phyloP scores from a whole-genome alignment of 2,113 vertebrate genomes.

The Chloropsis hardwickii region DNA sequence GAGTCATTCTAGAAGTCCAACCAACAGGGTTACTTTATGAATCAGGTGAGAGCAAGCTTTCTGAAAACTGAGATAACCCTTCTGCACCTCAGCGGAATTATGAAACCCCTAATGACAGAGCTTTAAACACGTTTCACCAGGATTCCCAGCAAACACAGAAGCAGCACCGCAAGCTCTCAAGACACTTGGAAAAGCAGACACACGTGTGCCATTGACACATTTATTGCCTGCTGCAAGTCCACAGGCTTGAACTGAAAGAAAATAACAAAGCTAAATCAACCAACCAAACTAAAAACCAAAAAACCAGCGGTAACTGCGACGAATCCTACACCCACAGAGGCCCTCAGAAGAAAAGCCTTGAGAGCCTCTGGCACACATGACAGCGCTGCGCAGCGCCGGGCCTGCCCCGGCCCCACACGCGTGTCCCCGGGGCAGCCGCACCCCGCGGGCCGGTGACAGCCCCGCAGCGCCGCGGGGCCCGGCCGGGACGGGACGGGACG shows the following conservation, averaged over 20 bases:
- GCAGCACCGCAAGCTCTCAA: background rate
- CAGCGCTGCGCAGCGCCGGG: accelerated
- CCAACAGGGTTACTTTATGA: background rate
- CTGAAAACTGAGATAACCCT: background rate
- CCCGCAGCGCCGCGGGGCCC: background rate
- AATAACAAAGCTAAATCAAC: background rate
- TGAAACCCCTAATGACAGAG: accelerated
- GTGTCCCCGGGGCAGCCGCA: background rate
- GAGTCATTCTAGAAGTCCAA: background rate
- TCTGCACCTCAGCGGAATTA: background rate
- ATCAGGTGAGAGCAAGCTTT: background rate
- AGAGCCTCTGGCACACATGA: accelerated
- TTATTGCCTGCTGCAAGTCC: background rate
- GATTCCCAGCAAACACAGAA: background rate
- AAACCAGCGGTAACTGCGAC: accelerated
- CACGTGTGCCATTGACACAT: accelerated
- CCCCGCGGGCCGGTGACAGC: background rate
- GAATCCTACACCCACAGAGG: background rate
- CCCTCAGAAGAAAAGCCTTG: too few species aligned
- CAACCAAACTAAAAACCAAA: too few species aligned
- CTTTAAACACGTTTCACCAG: background rate
- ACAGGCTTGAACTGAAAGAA: background rate
- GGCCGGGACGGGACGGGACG: background rate
- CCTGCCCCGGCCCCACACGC: background rate
- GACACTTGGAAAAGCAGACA: background rate